Evolutionary conservation across 1,140 invertebrate species (phyloP), one percentile per base, ranked within the genome.

Genomic region (Trinorchestia longiramus): DNA sequence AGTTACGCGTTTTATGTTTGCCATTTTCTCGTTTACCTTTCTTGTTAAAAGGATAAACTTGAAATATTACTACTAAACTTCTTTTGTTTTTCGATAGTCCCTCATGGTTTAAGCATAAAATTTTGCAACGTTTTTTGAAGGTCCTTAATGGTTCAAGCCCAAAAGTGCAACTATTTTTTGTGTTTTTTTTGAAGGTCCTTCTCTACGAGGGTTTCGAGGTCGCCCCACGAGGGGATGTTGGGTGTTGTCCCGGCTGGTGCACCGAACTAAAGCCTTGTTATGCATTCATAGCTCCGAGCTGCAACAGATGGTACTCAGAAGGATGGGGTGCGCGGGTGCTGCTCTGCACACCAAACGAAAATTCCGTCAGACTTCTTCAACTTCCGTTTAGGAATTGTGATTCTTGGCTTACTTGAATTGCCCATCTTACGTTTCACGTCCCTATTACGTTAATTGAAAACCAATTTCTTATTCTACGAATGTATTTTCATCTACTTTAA

Each of bases 281-380:
- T 42, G 88, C 88, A 90, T 90, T 90, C 88, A 90, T 90, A 41
- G 88, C 88, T 41, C 43, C 41, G 88, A 90, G 88, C 88, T 90
- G 88, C 88, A 43, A 43, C 88, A 90, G 88, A 90, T 90, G 88
- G 41, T 90, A 42, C 88, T 42, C 88, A 77, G 28, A 28, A 36
- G 36, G 62, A 77, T 77, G 62, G 62, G 62, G 62, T 77, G 62
- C 28, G 6, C 28, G 62, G 62, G 62, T 77, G 62, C 62, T 77
- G 62, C 36, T 15, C 62, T 77, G 62, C 62, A 77, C 62, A 77
- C 62, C 8, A 11, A 77, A 77, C 36, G 47, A 53, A 53, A 53
- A 53, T 53, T 53, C 47, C 19, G n/a, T n/a, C n/a, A n/a, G n/a
- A n/a, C n/a, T n/a, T n/a, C n/a, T n/a, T n/a, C n/a, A n/a, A n/a